Base-by-base conservation (phyloP, 2,113 vertebrate genomes). In the Cavia aperea region DNA sequence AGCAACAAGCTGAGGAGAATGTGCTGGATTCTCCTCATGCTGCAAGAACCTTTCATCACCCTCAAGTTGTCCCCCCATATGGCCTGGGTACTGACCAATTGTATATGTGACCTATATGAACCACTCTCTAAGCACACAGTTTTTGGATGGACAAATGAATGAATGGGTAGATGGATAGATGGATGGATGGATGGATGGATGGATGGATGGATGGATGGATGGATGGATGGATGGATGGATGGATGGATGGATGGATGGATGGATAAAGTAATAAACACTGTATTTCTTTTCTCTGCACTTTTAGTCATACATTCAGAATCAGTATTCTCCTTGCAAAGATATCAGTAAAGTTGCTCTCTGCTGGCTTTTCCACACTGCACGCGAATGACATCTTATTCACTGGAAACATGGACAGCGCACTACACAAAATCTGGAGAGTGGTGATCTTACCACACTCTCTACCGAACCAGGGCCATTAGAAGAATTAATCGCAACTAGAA, bases 401-500 rank as follows among this genome's bases (percentile, higher is more conserved):
- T 13, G 26, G 84, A 94, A 68, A 90, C 73, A 58, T 39, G 31
- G 31, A 36, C 14, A 88, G 58, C 65, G 75, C 43, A 58, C 39
- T 79, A 36, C 5, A 49, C 62, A 89, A 87, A 94, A 93, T 81
- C 43, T 56, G 65, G 72, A 58, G 89, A 43, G 68, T 65, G 43
- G 90, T 81, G 56, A 84, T 92, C 85, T 75, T 89, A 51, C 63
- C 89, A 88, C 49, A 72, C 56, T 66, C 82, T 63, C 65, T 56
- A 82, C 87, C 70, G 89, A 49, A 92, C 63, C 85, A 90, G 78
- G 16, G 49, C 82, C 92, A 93, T 91, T 66, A 90, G 78, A 73
- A 86, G 84, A 92, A 93, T 91, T 83, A 95, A 93, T 58, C 94
- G 73, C 58, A 93, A 94, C 43, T 86, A 83, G 68, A 95, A 96